These are phyloP conservation scores for Metellina segmentata DNA, from an alignment of 2,888 invertebrate species.

Conservation along the genomic window DNA sequence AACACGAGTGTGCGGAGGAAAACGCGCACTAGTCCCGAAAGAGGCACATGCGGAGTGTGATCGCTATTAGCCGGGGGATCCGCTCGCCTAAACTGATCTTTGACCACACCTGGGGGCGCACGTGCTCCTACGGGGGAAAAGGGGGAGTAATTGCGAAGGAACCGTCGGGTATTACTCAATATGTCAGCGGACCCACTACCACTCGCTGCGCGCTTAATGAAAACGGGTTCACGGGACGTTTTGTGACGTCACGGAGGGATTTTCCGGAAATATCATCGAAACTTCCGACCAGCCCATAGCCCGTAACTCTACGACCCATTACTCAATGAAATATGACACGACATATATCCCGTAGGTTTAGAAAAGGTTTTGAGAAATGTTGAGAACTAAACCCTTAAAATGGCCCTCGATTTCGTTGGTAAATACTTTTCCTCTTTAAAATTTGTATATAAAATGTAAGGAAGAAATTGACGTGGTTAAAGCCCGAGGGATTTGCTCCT, in stretches of 20 bases:
- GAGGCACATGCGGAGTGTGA: constrained; percentile 6
- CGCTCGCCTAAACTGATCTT: constrained; percentile 45
- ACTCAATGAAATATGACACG: too few relatives aligned
- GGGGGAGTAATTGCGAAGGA: constrained; percentile 42
- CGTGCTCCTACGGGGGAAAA: constrained; percentile 18
- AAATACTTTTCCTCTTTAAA: too few relatives aligned
- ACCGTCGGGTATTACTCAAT: constrained; percentile 60
- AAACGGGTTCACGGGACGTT: constrained; percentile 32
- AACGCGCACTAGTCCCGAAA: neutral
- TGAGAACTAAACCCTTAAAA: too few relatives aligned
- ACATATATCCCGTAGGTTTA: too few relatives aligned
- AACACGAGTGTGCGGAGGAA: neutral
- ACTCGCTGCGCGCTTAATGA: constrained; percentile 60
- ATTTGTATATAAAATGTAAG: too few relatives aligned
- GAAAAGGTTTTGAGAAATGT: too few relatives aligned
- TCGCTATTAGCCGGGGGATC: constrained; percentile 29
- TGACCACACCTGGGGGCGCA: constrained; percentile 66
- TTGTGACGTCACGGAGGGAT: constrained; percentile 22
- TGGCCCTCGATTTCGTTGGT: too few relatives aligned
- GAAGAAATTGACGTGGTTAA: too few relatives aligned
- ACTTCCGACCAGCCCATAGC: too few relatives aligned
- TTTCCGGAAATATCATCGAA: constrained; percentile 10
- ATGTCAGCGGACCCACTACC: constrained; percentile 52
- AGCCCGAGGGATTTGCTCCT: too few relatives aligned
- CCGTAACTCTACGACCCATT: too few relatives aligned